Evolutionary conservation across 2,888 invertebrate species (phyloP), one percentile per base, ranked within the genome.

Genomic region (Lithophane ornitopus): DNA sequence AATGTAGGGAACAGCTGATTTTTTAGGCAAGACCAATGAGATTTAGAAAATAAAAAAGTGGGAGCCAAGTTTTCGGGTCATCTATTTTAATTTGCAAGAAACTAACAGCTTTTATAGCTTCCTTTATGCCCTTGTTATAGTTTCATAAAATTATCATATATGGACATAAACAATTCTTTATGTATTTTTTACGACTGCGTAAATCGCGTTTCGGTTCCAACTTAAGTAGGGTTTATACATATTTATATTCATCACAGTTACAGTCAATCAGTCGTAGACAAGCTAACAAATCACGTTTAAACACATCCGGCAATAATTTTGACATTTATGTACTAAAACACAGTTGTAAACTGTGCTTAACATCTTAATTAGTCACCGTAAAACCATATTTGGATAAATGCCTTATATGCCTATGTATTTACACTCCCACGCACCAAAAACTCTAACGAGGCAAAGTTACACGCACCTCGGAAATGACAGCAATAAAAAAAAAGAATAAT

Each of bases 401-500:
- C 65, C 71, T 59, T 58, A 59, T 49, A 74, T 39, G 70, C 28
- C 41, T 59, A 74, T 49, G 19, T n/a, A 19, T 39, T 59, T 67
- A 74, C 28, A 71, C 74, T 87, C 87, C 87, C 87, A 89, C 87
- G 84, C 80, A 80, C 63, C 81, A 73, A 68, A 80, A 85, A 76
- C 58, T 19, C n/a, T 77, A 82, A 80, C 67, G 70, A 81, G 62
- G 41, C 61, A 70, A 80, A 76, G 44, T 79, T 73, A 78, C 77
- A 79, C 70, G 74, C 70, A 77, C 61, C 80, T 76, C 69, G 62
- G 76, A 84, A 86, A 88, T 80, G 83, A 86, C 85, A 85, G 85
- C 67, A 73, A 90, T 88, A 89, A 89, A 89, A 87, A 80, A 82
- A 58, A 82, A 76, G 78, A 85, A 80, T 69, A 78, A 74, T 76